Conservation (phyloP, 2,888 invertebrate species). For the Zootermopsis nevadensis region DNA sequence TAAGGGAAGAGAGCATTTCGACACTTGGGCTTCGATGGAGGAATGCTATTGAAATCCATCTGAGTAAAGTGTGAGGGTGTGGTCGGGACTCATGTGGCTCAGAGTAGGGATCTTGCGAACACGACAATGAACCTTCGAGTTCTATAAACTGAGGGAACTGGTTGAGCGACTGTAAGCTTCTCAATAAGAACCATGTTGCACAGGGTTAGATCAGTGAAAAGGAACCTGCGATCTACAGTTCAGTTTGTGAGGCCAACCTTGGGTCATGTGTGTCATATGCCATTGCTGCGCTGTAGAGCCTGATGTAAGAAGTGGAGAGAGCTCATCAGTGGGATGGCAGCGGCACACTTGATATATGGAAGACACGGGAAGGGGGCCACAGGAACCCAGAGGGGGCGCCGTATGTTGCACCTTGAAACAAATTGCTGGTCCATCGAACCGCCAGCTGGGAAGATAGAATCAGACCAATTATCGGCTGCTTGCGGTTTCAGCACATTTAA, state of each 20-base stretch:
- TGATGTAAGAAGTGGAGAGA: background rate
- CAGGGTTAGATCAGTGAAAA: no score
- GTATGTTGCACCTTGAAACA: slow-evolving; percentile 36
- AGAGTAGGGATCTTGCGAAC: no score
- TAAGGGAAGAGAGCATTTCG: no score
- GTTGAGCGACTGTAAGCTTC: no score
- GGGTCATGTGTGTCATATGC: background rate
- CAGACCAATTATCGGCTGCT: slow-evolving; percentile 12
- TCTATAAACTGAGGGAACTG: no score
- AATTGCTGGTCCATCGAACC: slow-evolving; percentile 13
- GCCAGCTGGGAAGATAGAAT: background rate
- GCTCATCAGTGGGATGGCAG: background rate
- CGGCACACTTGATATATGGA: slow-evolving; percentile 17
- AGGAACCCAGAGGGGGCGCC: slow-evolving; percentile 28
- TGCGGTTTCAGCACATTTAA: background rate
- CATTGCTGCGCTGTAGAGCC: background rate
- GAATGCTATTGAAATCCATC: no score
- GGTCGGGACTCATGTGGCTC: no score
- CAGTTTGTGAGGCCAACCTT: background rate
- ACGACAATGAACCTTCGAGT: no score
- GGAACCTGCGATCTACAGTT: no score
- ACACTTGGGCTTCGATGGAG: no score
- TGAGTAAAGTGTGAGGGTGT: no score
- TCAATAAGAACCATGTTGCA: no score
- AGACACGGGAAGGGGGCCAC: slow-evolving; percentile 18